A percentile compares a stretch with the other conserved stretches of the same genome.
phyloP scores from a whole-genome alignment of 2,888 invertebrate genomes.

The Chloromyia formosa region DNA sequence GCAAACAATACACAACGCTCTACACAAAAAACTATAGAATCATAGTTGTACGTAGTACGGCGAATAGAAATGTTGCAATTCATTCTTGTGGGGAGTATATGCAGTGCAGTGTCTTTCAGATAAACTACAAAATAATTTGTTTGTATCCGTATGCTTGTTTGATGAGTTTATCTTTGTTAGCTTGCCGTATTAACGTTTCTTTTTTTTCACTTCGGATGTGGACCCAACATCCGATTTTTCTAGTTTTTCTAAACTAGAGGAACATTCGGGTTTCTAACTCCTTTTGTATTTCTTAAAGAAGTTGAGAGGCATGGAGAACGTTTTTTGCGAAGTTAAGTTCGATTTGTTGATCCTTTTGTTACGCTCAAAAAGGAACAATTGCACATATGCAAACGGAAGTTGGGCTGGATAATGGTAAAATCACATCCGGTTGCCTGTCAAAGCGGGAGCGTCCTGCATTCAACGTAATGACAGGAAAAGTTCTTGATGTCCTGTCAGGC shows the following conservation, averaged over 20 bases:
- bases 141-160: conserved; percentile 9
- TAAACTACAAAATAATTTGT: conserved; percentile 33
- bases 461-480: too few relatives aligned
- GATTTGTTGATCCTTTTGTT: too few relatives aligned
- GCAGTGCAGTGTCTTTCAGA: background rate
- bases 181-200: conserved; percentile 10
- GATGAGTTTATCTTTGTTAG: conserved; percentile 32
- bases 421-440: too few relatives aligned
- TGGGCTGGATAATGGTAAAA: too few relatives aligned
- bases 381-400: too few relatives aligned
- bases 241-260: too few relatives aligned
- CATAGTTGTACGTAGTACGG: background rate
- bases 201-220: background rate
- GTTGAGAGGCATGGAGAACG: background rate
- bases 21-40: background rate
- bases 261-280: background rate
- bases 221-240: too few relatives aligned
- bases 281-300: background rate
- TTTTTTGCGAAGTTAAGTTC: too few relatives aligned
- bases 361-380: too few relatives aligned
- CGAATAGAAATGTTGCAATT: background rate
- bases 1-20: conserved; percentile 27
- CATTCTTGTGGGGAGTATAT: background rate
- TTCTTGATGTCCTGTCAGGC: too few relatives aligned
- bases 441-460: too few relatives aligned